A percentile compares a stretch with the other conserved stretches of the same genome.
Conservation (phyloP, 2,113 vertebrate species). For the Lates calcarifer region DNA sequence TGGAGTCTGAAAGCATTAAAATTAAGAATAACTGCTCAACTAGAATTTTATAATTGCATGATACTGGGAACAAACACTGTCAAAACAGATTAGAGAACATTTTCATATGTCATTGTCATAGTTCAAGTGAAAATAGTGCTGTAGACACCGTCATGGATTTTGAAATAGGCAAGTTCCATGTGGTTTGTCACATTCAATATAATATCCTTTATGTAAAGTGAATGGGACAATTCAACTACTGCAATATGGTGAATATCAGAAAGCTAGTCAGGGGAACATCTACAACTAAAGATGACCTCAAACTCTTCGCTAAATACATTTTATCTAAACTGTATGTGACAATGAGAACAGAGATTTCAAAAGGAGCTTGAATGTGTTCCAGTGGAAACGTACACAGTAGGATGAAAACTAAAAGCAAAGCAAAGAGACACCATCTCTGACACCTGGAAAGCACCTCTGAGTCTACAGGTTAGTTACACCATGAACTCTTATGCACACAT, state of each 20-base stretch:
- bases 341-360: background rate
- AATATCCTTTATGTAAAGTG: background rate
- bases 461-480: constrained; percentile 24
- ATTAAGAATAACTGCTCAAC: background rate
- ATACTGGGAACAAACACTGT: background rate
- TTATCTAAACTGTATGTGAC: background rate
- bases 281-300: background rate
- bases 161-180: constrained; percentile 4
- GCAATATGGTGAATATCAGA: background rate
- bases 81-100: background rate
- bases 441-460: constrained; percentile 8
- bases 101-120: background rate
- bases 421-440: constrained; percentile 2
- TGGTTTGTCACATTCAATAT: background rate
- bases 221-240: background rate
- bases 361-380: background rate
- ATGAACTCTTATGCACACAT: constrained; percentile 9
- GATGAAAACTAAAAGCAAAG: constrained; percentile 17
- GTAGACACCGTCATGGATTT: background rate
- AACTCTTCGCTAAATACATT: background rate
- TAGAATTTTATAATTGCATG: background rate
- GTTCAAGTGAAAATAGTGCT: background rate
- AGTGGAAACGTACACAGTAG: background rate
- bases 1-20: no score
- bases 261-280: background rate